Evolutionary conservation across 2,888 invertebrate species (phyloP).

Genomic region (Eilema sororculum): DNA sequence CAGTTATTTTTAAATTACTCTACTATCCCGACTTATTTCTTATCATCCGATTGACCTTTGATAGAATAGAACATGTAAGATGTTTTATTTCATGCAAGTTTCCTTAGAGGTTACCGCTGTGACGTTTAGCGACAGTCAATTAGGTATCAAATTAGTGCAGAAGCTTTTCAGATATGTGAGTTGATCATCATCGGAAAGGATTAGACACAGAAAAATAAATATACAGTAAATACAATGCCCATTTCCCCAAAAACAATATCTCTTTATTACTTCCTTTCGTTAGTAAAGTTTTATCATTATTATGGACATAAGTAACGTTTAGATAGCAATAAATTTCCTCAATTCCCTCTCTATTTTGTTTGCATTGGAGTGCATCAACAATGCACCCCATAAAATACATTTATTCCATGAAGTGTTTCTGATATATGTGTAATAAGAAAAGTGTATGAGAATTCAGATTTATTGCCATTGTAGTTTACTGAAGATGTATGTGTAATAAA

Average conservation of each 20-base stretch:
- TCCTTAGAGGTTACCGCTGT: too few species aligned
- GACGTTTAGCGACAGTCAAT: too few species aligned
- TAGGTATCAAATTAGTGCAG: too few species aligned
- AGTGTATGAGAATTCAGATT: constrained; percentile 75
- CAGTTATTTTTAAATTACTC: too few species aligned
- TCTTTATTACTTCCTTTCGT: constrained; percentile 49
- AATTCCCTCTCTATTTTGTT: constrained; percentile 64
- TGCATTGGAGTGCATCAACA: constrained; percentile 67
- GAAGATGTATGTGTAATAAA: constrained; percentile 33
- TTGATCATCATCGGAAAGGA: not conserved
- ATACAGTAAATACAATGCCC: constrained; percentile 15
- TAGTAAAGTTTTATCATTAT: constrained; percentile 53
- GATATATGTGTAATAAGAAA: constrained; percentile 70
- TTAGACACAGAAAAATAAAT: constrained; percentile 12
- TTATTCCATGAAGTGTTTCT: constrained; percentile 69
- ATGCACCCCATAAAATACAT: constrained; percentile 77
- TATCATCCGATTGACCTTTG: too few species aligned
- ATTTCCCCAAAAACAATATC: constrained; percentile 33
- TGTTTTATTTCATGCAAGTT: too few species aligned
- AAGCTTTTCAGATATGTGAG: not conserved
- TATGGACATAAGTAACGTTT: constrained; percentile 62
- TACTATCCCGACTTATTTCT: too few species aligned
- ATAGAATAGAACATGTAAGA: too few species aligned
- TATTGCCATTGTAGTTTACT: constrained; percentile 51
- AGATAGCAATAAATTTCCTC: constrained; percentile 51